phyloP scores from a whole-genome alignment of 2,113 vertebrate genomes.

The Nannobrachium achirus region DNA sequence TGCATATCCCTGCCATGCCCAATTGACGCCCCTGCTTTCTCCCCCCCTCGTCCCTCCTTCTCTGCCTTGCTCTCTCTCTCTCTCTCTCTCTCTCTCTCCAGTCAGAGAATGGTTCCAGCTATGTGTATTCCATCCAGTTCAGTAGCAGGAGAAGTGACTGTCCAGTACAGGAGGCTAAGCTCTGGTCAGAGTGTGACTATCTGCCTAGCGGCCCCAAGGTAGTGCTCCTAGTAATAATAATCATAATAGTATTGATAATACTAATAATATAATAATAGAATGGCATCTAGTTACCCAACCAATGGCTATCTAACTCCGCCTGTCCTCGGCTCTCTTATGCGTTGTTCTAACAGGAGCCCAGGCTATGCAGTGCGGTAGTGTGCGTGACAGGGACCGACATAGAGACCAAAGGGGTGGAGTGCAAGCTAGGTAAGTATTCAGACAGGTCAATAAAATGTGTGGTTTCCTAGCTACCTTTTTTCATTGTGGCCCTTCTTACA shows the following conservation, averaged over 20 bases:
- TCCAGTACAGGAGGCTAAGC: slow-evolving; percentile 58
- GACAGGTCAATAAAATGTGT: neutral
- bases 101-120: slow-evolving; percentile 67
- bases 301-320: neutral
- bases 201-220: slow-evolving; percentile 71
- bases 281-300: neutral
- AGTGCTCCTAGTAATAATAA: neutral
- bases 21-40: too few species aligned
- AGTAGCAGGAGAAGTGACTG: slow-evolving; percentile 81
- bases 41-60: too few species aligned
- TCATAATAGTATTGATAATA: neutral
- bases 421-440: slow-evolving; percentile 5
- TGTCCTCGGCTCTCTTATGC: neutral
- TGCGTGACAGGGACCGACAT: slow-evolving; percentile 38
- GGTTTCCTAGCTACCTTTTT: too few species aligned
- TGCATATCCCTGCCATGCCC: too few species aligned
- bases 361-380: slow-evolving; percentile 66
- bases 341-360: slow-evolving; percentile 50
- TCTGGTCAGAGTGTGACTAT: slow-evolving; percentile 87
- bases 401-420: slow-evolving; percentile 41
- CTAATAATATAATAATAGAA: neutral
- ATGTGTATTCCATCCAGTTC: slow-evolving; percentile 77
- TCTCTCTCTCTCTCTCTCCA: slow-evolving; percentile 49
- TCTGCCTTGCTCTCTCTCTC: too few species aligned
- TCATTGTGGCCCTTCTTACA: too few species aligned